Evolutionary conservation across 1,140 invertebrate genomes (phyloP), one percentile per base, ranked within the genome.

Genomic region (Eciton burchellii): DNA sequence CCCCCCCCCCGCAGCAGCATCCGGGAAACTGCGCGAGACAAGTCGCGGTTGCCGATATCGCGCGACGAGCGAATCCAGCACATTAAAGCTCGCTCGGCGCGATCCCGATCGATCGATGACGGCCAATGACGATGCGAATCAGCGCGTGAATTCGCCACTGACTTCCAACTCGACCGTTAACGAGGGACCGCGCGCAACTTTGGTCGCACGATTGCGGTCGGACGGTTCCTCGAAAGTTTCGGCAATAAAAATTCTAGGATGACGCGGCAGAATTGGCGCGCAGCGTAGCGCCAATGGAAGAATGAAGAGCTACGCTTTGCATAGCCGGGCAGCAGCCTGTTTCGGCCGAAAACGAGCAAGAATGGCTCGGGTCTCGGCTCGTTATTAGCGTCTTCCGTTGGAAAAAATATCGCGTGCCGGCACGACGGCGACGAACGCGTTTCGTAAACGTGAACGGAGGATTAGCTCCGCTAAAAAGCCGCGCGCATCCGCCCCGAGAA

Each of bases 291-390:
- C 6, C 35, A n/a, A 5, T n/a, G 9, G 35, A 52, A 76, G 59
- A 76, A 76, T 49, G 35, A 24, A n/a, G 41, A 54, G 68, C 35
- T 43, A 72, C 57, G 29, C 21, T 76, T 76, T 76, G 72, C 72
- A 76, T 65, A 65, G 24, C 12, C 16, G 8, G 26, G 49, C 26
- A 11, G 21, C 19, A 1, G 21, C 41, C 6, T 35, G 35, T 35
- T 35, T 26, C 21, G n/a, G 24, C 43, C 45, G n/a, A n/a, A n/a
- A n/a, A 19, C 60, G 63, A 65, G 60, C 49, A 43, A 63, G n/a
- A n/a, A n/a, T n/a, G n/a, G n/a, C n/a, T n/a, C n/a, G n/a, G n/a
- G n/a, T n/a, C n/a, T n/a, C n/a, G 43, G 63, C 43, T 76, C 12
- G 72, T 76, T 76, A 65, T 65, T 65, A 76, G 12, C 21, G 14